A percentile compares a stretch with the other conserved stretches of the same genome.
Conservation (phyloP, 1,140 invertebrate genomes). For the Cepaea nemoralis region DNA sequence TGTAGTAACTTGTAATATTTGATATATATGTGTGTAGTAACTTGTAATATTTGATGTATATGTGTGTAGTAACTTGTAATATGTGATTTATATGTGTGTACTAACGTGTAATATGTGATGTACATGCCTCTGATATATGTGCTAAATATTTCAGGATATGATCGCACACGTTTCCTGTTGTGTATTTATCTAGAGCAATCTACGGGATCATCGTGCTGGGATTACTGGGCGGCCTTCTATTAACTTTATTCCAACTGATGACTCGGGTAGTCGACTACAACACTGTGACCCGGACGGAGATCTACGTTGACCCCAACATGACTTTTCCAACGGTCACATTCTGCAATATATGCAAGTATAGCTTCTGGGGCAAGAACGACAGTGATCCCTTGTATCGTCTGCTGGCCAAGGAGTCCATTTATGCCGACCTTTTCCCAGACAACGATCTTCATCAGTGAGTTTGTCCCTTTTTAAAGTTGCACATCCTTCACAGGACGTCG, state of each 20-base stretch:
- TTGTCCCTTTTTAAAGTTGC: background rate
- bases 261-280: background rate
- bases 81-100: too few species aligned
- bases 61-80: too few species aligned
- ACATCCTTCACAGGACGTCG: too few species aligned
- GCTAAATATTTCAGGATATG: too few species aligned
- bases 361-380: background rate
- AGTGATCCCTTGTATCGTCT: background rate
- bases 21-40: too few species aligned
- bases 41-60: too few species aligned
- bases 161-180: too few species aligned
- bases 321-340: constrained; percentile 5
- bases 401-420: background rate
- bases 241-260: background rate
- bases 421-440: background rate
- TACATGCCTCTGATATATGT: too few species aligned
- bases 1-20: too few species aligned
- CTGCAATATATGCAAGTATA: background rate
- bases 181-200: too few species aligned
- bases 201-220: background rate
- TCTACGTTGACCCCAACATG: background rate
- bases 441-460: background rate
- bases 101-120: too few species aligned
- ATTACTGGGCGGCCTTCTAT: background rate
- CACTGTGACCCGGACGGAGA: background rate